Base-by-base conservation (phyloP, 2,797 vertebrate genomes). In the Sciaenops ocellatus region DNA sequence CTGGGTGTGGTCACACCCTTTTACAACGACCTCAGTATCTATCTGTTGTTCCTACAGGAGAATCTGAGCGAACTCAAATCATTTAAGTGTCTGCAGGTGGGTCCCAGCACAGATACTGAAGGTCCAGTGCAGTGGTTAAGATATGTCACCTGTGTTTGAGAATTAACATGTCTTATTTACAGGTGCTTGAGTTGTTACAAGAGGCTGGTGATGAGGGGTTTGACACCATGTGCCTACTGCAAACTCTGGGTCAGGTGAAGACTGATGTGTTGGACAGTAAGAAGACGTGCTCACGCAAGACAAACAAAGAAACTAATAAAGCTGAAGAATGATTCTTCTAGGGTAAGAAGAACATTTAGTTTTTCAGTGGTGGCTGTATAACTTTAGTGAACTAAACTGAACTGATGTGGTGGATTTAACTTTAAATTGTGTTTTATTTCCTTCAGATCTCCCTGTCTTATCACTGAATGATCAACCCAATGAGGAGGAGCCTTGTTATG, bases 11-110 rank as follows among this genome's bases (percentile, higher is more conserved):
- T 94, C 69, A 95, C 94, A 0, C 95, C 96, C 3, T 85, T 92
- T 57, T 98, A 97, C 87, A 96, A 97, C 1, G 98, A 99, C 90
- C 94, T 99, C 89, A 98, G 97, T 82, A 96, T 99, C 85, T 99
- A 98, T 77, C 94, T 97, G 62, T 95, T 98, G 70, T 99, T 99
- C 91, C 92, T 99, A 73, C 95, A 97, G 64, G 98, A 99, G 94
- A 99, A 99, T 0, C 93, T 99, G 76, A 98, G 97, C 50, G 96
- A 97, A 76, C 95, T 99, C 34, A 98, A 99, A 83, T 99, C 98
- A 0, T 98, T 95, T 85, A 99, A 98, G 85, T 98, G 97, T 87
- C 95, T 99, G 46, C 97, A 98, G 94, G 95, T 95, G 73, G 28
- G 88, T 90, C 41, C 16, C 10, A 57, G 47, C 22, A 12, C 12